Conservation (phyloP, 2,888 invertebrate species). For the Ganaspis brasiliensis region DNA sequence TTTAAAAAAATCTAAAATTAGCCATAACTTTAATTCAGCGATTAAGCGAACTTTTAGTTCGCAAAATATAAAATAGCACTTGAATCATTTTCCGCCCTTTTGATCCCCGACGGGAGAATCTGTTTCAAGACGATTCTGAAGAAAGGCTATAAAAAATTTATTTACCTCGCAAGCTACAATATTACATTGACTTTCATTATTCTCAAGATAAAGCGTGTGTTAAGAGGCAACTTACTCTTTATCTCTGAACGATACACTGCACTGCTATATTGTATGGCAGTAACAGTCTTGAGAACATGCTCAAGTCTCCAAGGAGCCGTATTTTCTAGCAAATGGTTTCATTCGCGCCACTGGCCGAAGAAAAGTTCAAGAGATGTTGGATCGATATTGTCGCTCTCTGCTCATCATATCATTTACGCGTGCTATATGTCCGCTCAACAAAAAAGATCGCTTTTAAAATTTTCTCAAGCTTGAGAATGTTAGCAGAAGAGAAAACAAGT, state of each 20-base stretch:
- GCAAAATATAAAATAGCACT: too few species aligned
- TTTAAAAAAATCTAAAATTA: too few species aligned
- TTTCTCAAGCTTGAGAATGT: background rate
- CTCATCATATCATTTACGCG: conserved; percentile 34
- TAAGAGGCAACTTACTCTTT: conserved; percentile 32
- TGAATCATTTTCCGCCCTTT: too few species aligned
- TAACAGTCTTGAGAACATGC: conserved; percentile 47
- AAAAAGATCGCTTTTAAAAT: background rate
- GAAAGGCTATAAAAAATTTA: conserved; percentile 14
- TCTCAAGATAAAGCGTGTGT: conserved; percentile 13
- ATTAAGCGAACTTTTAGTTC: too few species aligned
- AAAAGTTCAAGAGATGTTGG: conserved; percentile 56
- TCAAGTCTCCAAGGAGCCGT: conserved; percentile 56
- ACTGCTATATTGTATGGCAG: conserved; percentile 40
- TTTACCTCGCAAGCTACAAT: conserved; percentile 5
- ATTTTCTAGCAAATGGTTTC: conserved; percentile 59
- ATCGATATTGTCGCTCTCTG: conserved; percentile 55
- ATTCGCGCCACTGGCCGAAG: conserved; percentile 56
- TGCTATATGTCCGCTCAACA: background rate
- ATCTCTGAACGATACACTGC: conserved; percentile 41
- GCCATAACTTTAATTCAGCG: too few species aligned
- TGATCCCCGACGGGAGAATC: background rate
- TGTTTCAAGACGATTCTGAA: background rate
- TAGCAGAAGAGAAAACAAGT: background rate
- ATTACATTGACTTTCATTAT: conserved; percentile 28